Conservation (phyloP, 2,797 vertebrate species). For the Enteromius afrohamiltoni region DNA sequence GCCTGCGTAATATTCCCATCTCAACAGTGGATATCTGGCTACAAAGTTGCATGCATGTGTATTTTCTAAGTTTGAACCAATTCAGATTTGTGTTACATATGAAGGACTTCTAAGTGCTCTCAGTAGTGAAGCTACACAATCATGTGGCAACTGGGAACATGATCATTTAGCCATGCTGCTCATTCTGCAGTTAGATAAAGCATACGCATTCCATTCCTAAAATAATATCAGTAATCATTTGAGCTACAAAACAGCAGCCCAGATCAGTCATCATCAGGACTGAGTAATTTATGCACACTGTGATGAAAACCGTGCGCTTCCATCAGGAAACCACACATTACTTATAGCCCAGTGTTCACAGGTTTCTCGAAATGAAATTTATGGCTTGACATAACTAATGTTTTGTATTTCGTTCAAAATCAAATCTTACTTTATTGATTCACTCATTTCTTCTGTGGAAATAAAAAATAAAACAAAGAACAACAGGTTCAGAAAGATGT, state of each 20-base stretch:
- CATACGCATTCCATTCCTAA: constrained; percentile 39
- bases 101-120: constrained; percentile 67
- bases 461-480: background rate
- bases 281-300: constrained; percentile 26
- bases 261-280: constrained; percentile 13
- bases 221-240: constrained; percentile 13
- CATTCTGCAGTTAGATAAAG: constrained; percentile 63
- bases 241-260: constrained; percentile 20
- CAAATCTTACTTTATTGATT: background rate
- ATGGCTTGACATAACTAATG: background rate
- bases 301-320: constrained; percentile 1
- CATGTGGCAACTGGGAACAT: constrained; percentile 68
- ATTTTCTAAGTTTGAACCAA: constrained; percentile 61
- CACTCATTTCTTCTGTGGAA: background rate
- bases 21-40: constrained; percentile 56
- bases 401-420: background rate
- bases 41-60: constrained; percentile 44
- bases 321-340: constrained; percentile 23
- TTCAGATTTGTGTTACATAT: constrained; percentile 67
- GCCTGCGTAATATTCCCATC: constrained; percentile 59
- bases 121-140: constrained; percentile 46
- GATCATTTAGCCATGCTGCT: constrained; percentile 60
- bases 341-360: constrained; percentile 12
- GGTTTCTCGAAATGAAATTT: background rate
- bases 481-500: background rate